Base-by-base conservation (phyloP, 2,888 invertebrate species). In the Apotomis betuletana region DNA sequence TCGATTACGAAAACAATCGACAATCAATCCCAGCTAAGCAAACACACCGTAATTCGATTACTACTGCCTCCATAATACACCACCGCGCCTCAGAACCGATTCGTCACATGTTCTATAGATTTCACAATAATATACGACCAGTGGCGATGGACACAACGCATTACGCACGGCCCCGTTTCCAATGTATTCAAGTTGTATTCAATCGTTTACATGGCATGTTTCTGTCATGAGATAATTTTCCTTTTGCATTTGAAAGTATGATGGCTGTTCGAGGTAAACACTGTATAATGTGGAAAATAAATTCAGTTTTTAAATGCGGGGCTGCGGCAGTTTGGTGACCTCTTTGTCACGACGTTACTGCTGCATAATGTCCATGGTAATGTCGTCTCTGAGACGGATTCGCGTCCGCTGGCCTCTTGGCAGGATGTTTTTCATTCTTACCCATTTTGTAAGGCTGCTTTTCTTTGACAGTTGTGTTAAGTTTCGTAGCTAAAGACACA, bases 41-140 rank as follows among this genome's bases (percentile, higher is more conserved):
- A 65, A 65, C 70, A 54, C 51, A 27, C 49, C 6, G 49, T 49
- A 41, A 64, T 52, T 64, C 58, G 63, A 69, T 63, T 69, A 69
- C 69, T 57, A 59, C 62, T 69, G 69, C 49, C 57, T 69, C 49
- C 63, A 49, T 69, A 69, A 69, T 69, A 63, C 46, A 38, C 51
- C 41, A 15, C 44, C 15, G 41, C 12, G 8, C n/a, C 12, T 51
- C 44, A 59, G 27, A 38, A 36, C 12, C 58, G 9, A 58, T 38
- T 27, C 38, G 58, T n/a, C 58, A 0, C n/a, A 58, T 58, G 58
- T 58, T 10, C n/a, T n/a, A 38, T 38, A 5, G 0, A 38, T 38
- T 10, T 38, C 12, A 38, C 10, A 3, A 38, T n/a, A 2, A 58
- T 27, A 38, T 58, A n/a, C 38, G 58, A 38, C 58, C 12, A 38